Conservation (phyloP, 2,888 invertebrate genomes). For the Entomobrya multifasciata region DNA sequence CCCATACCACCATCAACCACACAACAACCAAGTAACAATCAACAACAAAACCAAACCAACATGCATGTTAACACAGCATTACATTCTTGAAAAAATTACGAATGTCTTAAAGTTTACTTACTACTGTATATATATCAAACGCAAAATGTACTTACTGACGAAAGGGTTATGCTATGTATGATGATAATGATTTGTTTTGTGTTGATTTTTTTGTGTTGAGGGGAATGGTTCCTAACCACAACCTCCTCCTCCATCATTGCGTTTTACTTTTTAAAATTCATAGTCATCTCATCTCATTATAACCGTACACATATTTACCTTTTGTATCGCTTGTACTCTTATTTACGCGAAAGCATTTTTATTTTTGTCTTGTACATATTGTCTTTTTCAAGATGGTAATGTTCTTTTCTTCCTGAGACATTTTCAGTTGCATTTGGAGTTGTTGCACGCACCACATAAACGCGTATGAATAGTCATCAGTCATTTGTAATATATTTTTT, state of each 20-base stretch:
- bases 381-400: neutral
- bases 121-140: constrained; percentile 10
- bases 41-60: constrained; percentile 28
- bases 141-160: neutral
- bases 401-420: constrained; percentile 22
- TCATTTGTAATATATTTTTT: constrained; percentile 23
- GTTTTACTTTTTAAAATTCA: neutral
- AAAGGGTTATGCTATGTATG: no score
- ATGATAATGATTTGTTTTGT: constrained; percentile 5
- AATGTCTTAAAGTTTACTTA: constrained; percentile 29
- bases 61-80: constrained; percentile 27
- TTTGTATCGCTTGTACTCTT: neutral
- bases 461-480: neutral
- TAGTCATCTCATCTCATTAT: neutral
- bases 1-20: constrained; percentile 8
- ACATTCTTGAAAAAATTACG: neutral
- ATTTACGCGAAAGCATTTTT: constrained; percentile 20
- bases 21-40: neutral
- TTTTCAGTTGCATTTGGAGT: constrained; percentile 25
- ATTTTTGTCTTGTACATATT: neutral
- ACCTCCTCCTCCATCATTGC: neutral
- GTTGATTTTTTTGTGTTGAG: constrained; percentile 21
- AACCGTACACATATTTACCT: neutral
- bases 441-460: constrained; percentile 1
- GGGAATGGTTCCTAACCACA: constrained; percentile 14